Evolutionary conservation across 2,797 vertebrate genomes (phyloP), one percentile per base, ranked within the genome.

Genomic region (Sebastes ruberrimus): DNA sequence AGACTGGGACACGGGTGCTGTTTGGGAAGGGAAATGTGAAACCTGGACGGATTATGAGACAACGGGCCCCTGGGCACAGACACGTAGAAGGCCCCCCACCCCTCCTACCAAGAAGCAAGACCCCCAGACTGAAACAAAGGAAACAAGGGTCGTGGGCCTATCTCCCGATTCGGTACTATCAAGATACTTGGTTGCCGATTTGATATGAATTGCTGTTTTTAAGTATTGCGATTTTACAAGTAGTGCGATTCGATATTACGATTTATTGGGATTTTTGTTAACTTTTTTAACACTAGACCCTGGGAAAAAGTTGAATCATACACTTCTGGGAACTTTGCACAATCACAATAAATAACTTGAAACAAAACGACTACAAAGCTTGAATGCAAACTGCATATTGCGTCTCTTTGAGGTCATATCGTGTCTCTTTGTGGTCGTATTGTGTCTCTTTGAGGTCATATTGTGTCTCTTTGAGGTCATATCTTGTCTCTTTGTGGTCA

Each of bases 1-100:
- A 71, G 30, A 27, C 61, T n/a, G 35, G 77, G 71, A 52, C 55
- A 18, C 18, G 52, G 69, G 56, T 14, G 73, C 20, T 28, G 74
- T 55, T 65, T 35, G 66, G 59, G 61, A 23, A 74, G 30, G 68
- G 69, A 38, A 35, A 68, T 13, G 13, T 59, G 63, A 16, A 62
- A 42, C 60, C 70, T 18, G 14, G 22, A 73, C 1, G 2, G 49
- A 64, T 8, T 14, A 14, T 46, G 8, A 75, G 9, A 74, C 18
- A 20, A 68, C 2, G 5, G 27, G n/a, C 13, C 10, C 16, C 20
- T 32, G 20, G 28, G 59, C 28, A 71, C 25, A 85, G 60, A 57
- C 7, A 28, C 22, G 6, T 46, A 42, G 71, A 64, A 2, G 38
- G 5, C 38, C 13, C 35, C 35, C 7, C 35, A 42, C 23, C 2